Conservation (phyloP, 1,140 invertebrate species). For the Brachionus angularis region DNA sequence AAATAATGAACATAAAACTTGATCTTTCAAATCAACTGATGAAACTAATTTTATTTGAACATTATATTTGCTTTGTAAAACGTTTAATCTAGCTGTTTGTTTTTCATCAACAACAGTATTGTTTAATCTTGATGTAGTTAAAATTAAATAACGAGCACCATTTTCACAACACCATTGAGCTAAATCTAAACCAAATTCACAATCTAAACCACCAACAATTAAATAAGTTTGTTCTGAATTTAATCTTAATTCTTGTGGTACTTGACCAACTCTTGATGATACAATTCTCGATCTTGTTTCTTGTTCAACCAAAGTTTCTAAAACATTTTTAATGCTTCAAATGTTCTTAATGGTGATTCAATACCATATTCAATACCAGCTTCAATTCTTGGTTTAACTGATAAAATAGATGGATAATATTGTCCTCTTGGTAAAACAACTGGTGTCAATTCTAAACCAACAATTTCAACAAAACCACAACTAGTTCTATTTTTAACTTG, state of each 20-base stretch:
- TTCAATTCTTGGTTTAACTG: too few relatives aligned
- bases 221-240: not conserved
- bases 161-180: constrained; percentile 30
- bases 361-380: not conserved
- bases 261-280: not conserved
- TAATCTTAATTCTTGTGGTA: not conserved
- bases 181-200: constrained; percentile 28
- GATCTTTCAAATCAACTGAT: constrained; percentile 17
- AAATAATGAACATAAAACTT: constrained; percentile 9
- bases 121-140: not conserved
- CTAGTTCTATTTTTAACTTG: constrained; percentile 6
- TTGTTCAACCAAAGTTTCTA: too few relatives aligned
- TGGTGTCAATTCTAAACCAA: constrained; percentile 14
- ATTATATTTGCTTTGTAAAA: constrained; percentile 16
- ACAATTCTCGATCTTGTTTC: too few relatives aligned
- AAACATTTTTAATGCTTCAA: too few relatives aligned
- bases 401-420: not conserved
- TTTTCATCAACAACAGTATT: too few relatives aligned
- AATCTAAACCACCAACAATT: constrained; percentile 17
- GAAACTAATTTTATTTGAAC: constrained; percentile 27
- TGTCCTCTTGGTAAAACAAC: constrained; percentile 35
- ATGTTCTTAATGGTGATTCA: not conserved
- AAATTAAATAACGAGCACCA: constrained; percentile 15
- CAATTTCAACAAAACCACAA: constrained; percentile 18
- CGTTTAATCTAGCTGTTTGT: not conserved